Conservation (phyloP, 2,888 invertebrate species). For the Athripsodes cinereus region DNA sequence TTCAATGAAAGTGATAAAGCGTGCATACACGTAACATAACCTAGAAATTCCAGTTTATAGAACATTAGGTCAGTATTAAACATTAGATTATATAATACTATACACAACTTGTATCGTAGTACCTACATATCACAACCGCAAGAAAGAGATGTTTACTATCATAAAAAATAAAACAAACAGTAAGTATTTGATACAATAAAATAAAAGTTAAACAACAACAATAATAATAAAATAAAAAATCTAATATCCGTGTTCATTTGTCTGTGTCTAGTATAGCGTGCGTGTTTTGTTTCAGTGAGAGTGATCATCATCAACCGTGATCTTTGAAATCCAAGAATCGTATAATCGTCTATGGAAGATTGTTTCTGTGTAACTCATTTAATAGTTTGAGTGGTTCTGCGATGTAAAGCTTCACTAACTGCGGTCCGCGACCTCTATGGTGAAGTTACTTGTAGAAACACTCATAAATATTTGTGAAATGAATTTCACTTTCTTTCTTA, state of each 20-base stretch:
- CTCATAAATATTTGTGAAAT: no score
- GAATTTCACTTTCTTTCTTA: no score
- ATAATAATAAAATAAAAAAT: not conserved
- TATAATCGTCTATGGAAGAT: constrained; percentile 14
- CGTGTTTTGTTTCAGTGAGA: constrained; percentile 4
- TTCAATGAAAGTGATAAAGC: no score
- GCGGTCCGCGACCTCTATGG: not conserved
- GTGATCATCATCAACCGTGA: not conserved
- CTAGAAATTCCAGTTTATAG: no score
- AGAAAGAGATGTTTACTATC: no score
- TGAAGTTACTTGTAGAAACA: no score
- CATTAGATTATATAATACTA: no score
- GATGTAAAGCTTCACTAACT: not conserved
- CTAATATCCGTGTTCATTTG: not conserved
- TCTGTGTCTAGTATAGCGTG: not conserved
- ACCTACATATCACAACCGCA: not conserved
- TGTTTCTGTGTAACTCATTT: constrained; percentile 19
- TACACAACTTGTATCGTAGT: no score
- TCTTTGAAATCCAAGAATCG: constrained; percentile 7
- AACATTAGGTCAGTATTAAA: no score
- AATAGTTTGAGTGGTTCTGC: not conserved
- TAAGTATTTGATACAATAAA: not conserved
- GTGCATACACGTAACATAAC: no score
- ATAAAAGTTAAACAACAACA: not conserved
- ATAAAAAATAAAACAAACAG: not conserved